These are phyloP conservation scores for Bilobella aurantiaca DNA, from an alignment of 1,140 invertebrate genomes.

Conservation along the genomic window DNA sequence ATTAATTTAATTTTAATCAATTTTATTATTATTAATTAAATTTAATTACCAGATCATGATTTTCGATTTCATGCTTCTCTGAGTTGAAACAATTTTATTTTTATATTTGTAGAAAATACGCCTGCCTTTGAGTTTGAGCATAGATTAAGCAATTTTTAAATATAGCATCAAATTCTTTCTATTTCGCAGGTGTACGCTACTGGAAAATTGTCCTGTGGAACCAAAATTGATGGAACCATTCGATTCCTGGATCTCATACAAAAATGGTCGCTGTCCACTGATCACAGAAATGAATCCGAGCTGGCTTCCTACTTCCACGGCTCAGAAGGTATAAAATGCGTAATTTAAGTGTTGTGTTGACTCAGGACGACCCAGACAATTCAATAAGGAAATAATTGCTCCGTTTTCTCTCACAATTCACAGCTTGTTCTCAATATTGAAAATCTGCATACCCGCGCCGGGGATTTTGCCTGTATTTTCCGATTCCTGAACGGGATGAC, in stretches of 20 bases:
- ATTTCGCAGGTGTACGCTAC: slow-evolving; percentile 62
- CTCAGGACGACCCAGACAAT: not conserved
- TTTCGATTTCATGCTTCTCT: too few species aligned
- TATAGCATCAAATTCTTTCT: too few species aligned
- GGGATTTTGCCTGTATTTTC: slow-evolving; percentile 85
- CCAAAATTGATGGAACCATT: slow-evolving; percentile 80
- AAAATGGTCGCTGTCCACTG: slow-evolving; percentile 86
- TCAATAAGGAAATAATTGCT: not conserved
- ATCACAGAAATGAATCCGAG: slow-evolving; percentile 84
- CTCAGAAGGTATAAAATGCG: too few species aligned
- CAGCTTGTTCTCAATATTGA: slow-evolving; percentile 78
- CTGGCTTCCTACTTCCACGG: slow-evolving; percentile 83
- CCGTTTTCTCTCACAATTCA: not conserved
- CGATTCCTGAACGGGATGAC: slow-evolving; percentile 74
- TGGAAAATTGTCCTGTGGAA: slow-evolving; percentile 78
- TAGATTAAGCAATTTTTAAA: too few species aligned
- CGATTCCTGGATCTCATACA: slow-evolving; percentile 92
- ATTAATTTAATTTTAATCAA: too few species aligned
- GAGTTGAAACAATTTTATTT: too few species aligned
- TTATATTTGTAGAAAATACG: too few species aligned
- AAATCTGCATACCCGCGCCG: slow-evolving; percentile 77
- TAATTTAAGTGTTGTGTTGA: too few species aligned
- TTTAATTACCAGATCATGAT: too few species aligned
- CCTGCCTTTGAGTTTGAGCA: too few species aligned
- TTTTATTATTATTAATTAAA: too few species aligned